These are phyloP conservation scores for Danio choprae DNA, from an alignment of 2,797 vertebrate species.

Conservation along the genomic window DNA sequence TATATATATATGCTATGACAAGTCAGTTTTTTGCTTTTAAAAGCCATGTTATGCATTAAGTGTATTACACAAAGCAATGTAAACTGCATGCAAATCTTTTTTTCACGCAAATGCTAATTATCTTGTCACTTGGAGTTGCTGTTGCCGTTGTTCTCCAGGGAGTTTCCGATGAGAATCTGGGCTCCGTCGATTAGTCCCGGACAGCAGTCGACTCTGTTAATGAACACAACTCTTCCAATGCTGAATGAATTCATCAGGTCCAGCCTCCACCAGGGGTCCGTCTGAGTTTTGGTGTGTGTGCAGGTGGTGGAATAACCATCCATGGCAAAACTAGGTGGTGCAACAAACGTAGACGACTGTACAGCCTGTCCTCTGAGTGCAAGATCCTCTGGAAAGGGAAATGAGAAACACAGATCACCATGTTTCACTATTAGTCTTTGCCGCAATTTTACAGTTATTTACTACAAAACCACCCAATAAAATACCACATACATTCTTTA, in stretches of 20 bases:
- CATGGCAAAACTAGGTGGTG: rapidly evolving
- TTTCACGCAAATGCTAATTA: not conserved
- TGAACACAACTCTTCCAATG: not conserved
- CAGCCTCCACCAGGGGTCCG: not conserved
- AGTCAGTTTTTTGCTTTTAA: too few species aligned
- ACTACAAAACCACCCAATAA: too few species aligned
- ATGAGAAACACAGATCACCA: not conserved
- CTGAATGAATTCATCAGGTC: not conserved
- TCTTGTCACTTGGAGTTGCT: not conserved
- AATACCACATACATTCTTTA: too few species aligned
- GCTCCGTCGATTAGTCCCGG: not conserved
- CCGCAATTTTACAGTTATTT: too few species aligned
- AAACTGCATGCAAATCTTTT: too few species aligned
- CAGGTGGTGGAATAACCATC: not conserved
- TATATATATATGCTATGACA: too few species aligned
- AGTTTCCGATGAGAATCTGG: not conserved
- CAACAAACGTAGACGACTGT: not conserved
- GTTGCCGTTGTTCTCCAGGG: not conserved
- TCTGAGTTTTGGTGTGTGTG: not conserved
- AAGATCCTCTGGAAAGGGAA: not conserved
- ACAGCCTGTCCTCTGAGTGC: not conserved
- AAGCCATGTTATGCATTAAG: too few species aligned
- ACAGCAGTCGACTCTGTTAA: conserved; percentile 25
- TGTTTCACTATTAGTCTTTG: too few species aligned
- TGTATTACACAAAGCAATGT: too few species aligned